Evolutionary conservation across 2,113 vertebrate genomes (phyloP).

Genomic region (Calidris pugnax): DNA sequence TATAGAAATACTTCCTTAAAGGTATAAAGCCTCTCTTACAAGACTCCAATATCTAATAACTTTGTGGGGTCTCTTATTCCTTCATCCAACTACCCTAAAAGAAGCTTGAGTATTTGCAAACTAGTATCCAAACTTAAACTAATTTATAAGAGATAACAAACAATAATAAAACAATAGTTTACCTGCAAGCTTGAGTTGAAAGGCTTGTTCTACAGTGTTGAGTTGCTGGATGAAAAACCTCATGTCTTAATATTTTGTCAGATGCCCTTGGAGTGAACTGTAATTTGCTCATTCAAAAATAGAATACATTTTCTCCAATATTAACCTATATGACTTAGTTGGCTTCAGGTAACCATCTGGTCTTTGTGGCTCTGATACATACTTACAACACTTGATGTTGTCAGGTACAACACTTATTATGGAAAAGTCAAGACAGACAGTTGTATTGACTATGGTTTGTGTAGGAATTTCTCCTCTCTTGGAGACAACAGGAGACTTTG

Average conservation of each 20-base stretch:
- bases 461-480: not conserved
- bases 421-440: not conserved
- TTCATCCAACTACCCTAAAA: not conserved
- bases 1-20: not conserved
- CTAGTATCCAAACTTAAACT: not conserved
- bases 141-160: not conserved
- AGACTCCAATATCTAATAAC: not conserved
- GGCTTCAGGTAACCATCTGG: not conserved
- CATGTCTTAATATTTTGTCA: not conserved
- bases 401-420: not conserved
- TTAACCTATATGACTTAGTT: not conserved
- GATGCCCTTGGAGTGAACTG: not conserved
- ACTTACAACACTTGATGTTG: not conserved
- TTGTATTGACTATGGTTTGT: not conserved
- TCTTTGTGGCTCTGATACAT: not conserved
- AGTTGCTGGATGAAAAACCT: not conserved
- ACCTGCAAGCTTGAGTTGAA: not conserved
- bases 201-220: not conserved
- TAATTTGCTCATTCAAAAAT: not conserved
- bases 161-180: not conserved
- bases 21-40: not conserved
- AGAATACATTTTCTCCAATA: not conserved
- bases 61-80: not conserved
- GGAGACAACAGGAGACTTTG: not conserved
- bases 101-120: not conserved